These are phyloP conservation scores for Psettodes erumei DNA, from an alignment of 2,113 vertebrate genomes.

Conservation along the genomic window DNA sequence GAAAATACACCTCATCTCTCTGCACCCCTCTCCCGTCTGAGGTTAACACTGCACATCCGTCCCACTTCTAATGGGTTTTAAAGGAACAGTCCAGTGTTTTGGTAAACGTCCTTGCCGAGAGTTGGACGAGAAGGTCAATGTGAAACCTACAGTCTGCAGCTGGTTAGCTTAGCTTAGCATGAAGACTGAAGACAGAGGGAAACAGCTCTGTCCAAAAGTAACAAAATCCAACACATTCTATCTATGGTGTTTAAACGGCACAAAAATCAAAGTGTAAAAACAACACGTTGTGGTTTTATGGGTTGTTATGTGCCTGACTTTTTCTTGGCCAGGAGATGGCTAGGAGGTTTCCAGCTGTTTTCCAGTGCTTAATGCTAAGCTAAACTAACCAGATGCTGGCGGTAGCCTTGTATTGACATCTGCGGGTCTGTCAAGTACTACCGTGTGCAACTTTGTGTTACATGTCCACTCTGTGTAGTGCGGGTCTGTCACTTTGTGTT, in stretches of 20 bases:
- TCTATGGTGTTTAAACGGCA: neutral
- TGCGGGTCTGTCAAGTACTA: neutral
- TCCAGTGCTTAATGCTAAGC: neutral
- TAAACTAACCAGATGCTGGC: neutral
- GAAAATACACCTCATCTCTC: neutral
- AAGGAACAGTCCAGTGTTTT: neutral
- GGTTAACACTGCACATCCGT: neutral
- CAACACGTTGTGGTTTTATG: conserved; percentile 2
- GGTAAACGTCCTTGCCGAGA: neutral
- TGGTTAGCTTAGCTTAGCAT: neutral
- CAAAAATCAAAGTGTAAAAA: conserved; percentile 2
- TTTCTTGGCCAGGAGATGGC: neutral
- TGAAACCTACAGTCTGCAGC: too few relatives aligned
- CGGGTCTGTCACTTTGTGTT: neutral
- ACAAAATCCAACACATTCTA: neutral
- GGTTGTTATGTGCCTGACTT: neutral
- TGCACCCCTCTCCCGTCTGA: neutral
- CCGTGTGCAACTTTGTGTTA: neutral
- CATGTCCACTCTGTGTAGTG: neutral
- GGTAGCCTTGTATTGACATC: neutral
- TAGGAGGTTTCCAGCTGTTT: neutral
- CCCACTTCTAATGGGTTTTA: neutral
- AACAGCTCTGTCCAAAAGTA: neutral
- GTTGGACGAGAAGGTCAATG: neutral
- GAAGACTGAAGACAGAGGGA: too few relatives aligned